Evolutionary conservation across 2,888 invertebrate genomes (phyloP).

Genomic region (Thereva unica): DNA sequence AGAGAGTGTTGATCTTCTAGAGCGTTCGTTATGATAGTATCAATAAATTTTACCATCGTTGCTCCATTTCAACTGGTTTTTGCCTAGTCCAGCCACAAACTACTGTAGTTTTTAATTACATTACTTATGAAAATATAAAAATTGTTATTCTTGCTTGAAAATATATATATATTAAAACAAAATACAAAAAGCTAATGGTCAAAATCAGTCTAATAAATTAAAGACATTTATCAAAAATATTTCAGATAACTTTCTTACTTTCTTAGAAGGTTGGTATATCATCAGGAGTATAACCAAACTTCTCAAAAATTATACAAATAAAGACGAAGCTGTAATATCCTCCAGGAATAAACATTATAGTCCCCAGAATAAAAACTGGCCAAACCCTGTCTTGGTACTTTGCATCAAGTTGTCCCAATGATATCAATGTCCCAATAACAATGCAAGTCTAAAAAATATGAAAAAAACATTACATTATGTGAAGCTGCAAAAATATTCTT

Average conservation of each 20-base stretch:
- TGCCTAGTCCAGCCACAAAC: too few relatives aligned
- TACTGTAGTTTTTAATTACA: too few relatives aligned
- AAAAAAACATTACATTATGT: neutral
- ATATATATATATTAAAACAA: too few relatives aligned
- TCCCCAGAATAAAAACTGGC: conserved; percentile 84
- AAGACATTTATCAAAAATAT: too few relatives aligned
- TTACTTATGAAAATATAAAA: too few relatives aligned
- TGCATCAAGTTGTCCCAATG: conserved; percentile 78
- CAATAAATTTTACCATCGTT: too few relatives aligned
- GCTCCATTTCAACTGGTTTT: too few relatives aligned
- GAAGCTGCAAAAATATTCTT: neutral
- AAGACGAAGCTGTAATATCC: conserved; percentile 87
- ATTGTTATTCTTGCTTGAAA: too few relatives aligned
- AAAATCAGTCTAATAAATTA: too few relatives aligned
- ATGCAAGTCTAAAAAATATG: conserved; percentile 60
- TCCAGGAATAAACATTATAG: conserved; percentile 87
- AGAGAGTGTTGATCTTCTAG: too few relatives aligned
- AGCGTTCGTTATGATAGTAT: too few relatives aligned
- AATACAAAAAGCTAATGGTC: too few relatives aligned
- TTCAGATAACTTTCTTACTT: neutral
- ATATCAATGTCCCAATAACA: conserved; percentile 72
- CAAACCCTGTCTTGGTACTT: conserved; percentile 85
- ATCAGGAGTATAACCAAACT: conserved; percentile 82
- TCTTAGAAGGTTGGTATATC: conserved; percentile 70
- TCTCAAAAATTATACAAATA: conserved; percentile 79